Percentiles rank a stretch among this genome's conserved stretches.
Conservation (phyloP, 2,888 invertebrate species). For the Drosophila anomelani region DNA sequence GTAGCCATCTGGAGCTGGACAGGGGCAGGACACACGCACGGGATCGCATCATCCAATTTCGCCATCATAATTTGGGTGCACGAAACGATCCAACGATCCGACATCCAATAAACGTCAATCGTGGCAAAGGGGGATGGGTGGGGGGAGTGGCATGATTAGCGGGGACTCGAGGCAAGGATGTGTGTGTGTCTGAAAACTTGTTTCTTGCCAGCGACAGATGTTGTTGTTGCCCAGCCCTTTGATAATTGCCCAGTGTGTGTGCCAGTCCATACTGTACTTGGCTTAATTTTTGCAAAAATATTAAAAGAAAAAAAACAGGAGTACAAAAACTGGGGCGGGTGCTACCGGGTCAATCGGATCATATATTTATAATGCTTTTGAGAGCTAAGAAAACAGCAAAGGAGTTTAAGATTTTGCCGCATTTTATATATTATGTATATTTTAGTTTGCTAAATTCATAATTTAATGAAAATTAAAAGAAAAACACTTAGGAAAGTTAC, state of each 20-base stretch:
- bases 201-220: slow-evolving; percentile 55
- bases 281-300: neutral
- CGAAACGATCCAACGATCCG: slow-evolving; percentile 54
- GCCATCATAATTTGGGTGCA: slow-evolving; percentile 63
- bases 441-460: no score
- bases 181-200: slow-evolving; percentile 13
- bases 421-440: no score
- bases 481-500: no score
- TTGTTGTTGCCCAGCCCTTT: slow-evolving; percentile 30
- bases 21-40: slow-evolving; percentile 64
- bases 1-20: slow-evolving; percentile 57
- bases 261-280: slow-evolving; percentile 36
- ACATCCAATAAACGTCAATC: slow-evolving; percentile 65
- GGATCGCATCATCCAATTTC: slow-evolving; percentile 50
- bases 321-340: neutral
- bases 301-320: neutral
- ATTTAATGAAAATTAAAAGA: neutral
- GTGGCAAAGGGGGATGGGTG: slow-evolving; percentile 13
- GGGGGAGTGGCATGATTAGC: slow-evolving; percentile 23
- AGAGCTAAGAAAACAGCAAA: neutral
- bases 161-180: slow-evolving; percentile 23
- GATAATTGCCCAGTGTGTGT: slow-evolving; percentile 22
- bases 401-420: neutral
- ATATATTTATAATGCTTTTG: no score
- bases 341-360: neutral